A percentile compares a stretch with the other conserved stretches of the same genome.
phyloP scores from a whole-genome alignment of 2,113 vertebrate genomes.

The Ramphastos sulfuratus region DNA sequence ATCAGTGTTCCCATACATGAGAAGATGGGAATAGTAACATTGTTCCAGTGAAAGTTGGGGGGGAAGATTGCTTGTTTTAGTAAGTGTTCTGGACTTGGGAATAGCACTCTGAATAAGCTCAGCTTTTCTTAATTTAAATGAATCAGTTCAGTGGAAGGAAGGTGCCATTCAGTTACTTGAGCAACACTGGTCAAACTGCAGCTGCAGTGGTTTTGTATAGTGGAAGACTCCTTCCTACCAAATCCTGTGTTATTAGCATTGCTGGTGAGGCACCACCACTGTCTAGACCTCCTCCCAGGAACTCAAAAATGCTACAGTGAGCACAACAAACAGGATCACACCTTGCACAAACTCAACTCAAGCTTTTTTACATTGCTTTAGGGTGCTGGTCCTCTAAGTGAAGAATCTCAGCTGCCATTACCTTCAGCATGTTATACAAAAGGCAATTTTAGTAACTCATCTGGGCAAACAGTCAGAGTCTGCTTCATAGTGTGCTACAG shows the following conservation, averaged over 20 bases:
- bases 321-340: rapidly evolving
- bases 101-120: neutral
- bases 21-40: neutral
- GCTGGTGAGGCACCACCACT: neutral
- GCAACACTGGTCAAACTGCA: neutral
- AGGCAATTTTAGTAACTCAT: neutral
- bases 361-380: neutral
- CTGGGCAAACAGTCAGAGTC: neutral
- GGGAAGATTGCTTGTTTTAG: neutral
- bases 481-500: neutral
- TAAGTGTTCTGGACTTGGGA: neutral
- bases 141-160: neutral
- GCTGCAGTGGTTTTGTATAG: neutral
- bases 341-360: neutral
- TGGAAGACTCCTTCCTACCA: neutral
- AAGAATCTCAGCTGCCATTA: neutral
- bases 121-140: neutral
- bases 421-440: neutral
- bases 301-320: neutral
- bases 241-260: rapidly evolving
- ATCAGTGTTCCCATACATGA: neutral
- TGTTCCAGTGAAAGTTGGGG: neutral
- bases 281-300: neutral
- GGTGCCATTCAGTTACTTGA: neutral
- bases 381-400: neutral